Percentiles rank a stretch among this genome's conserved stretches.
Conservation (phyloP, 2,113 vertebrate genomes). For the Paramisgurnus dabryanus region DNA sequence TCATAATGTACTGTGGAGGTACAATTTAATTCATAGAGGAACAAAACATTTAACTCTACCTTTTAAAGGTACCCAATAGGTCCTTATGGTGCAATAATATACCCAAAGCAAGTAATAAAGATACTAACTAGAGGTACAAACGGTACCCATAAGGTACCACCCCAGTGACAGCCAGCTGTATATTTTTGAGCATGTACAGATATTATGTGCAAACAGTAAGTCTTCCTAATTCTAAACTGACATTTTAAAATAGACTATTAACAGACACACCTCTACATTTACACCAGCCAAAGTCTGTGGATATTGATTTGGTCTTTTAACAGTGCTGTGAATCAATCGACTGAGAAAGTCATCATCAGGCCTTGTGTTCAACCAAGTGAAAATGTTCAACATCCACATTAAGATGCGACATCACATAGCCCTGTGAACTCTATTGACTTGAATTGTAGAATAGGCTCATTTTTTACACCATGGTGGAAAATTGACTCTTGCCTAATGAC, state of each 20-base stretch:
- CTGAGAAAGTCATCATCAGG: constrained; percentile 28
- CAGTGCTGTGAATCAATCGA: constrained; percentile 28
- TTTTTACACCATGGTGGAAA: constrained; percentile 24
- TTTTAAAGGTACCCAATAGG: too few species aligned
- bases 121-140: too few species aligned
- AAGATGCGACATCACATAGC: constrained; percentile 21
- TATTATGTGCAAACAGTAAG: too few species aligned
- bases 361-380: constrained; percentile 25
- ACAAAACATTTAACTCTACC: too few species aligned
- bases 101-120: too few species aligned
- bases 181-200: too few species aligned
- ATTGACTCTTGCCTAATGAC: constrained; percentile 28
- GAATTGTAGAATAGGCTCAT: constrained; percentile 21
- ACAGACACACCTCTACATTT: neutral
- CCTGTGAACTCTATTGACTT: constrained; percentile 23
- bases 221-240: too few species aligned
- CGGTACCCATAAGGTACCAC: too few species aligned
- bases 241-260: neutral
- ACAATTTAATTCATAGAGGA: too few species aligned
- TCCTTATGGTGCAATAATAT: too few species aligned
- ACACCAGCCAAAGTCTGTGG: constrained; percentile 40
- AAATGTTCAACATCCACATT: constrained; percentile 31
- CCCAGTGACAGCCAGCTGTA: too few species aligned
- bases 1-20: too few species aligned
- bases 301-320: constrained; percentile 52